Evolutionary conservation across 2,113 vertebrate species (phyloP).

Genomic region (Zapus hudsonius): DNA sequence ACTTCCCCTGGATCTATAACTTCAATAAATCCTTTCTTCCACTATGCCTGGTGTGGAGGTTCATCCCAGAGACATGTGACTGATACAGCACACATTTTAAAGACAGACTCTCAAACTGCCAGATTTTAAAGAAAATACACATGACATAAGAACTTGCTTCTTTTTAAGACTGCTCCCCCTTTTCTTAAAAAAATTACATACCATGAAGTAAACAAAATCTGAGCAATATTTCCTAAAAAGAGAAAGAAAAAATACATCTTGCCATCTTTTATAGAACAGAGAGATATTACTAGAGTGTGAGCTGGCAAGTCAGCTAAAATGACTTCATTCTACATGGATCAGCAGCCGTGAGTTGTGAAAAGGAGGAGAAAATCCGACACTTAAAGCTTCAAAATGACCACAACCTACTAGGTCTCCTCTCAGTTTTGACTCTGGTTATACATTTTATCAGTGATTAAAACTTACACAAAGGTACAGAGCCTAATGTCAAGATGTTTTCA

Average conservation of each 20-base stretch:
- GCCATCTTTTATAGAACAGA: slow-evolving; percentile 61
- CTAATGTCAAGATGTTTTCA: slow-evolving; percentile 51
- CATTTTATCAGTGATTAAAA: slow-evolving; percentile 73
- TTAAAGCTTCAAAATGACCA: slow-evolving; percentile 62
- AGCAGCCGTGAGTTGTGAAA: slow-evolving; percentile 54
- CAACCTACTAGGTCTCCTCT: slow-evolving; percentile 50
- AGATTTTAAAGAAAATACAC: background rate
- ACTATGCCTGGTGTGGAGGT: too few species aligned
- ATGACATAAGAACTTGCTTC: slow-evolving; percentile 17
- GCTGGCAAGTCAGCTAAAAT: slow-evolving; percentile 29
- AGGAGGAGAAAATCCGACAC: slow-evolving; percentile 34
- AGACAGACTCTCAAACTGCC: slow-evolving; percentile 45
- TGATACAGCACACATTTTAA: slow-evolving; percentile 60
- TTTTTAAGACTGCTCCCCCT: slow-evolving; percentile 3
- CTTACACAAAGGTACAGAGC: background rate
- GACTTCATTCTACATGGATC: slow-evolving; percentile 72
- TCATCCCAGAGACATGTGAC: too few species aligned
- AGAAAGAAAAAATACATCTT: slow-evolving; percentile 28
- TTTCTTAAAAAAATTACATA: background rate
- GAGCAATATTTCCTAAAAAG: slow-evolving; percentile 12
- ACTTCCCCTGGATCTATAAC: too few species aligned
- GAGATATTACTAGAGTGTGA: slow-evolving; percentile 40
- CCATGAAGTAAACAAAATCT: background rate
- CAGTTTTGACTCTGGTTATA: slow-evolving; percentile 52
- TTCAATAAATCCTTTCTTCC: too few species aligned